phyloP scores from a whole-genome alignment of 2,888 invertebrate genomes.

The Lithophane leautieri region DNA sequence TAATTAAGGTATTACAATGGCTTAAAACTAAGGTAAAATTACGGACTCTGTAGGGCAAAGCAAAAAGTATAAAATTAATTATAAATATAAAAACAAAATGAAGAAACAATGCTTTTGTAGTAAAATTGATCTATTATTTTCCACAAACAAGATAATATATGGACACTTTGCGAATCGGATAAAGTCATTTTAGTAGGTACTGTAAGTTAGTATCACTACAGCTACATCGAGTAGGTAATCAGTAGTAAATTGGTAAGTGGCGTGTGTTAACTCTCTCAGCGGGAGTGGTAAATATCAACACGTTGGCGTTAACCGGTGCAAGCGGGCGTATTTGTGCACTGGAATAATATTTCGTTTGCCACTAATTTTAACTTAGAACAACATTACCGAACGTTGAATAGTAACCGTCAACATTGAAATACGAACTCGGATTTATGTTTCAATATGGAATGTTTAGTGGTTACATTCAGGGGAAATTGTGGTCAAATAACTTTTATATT shows the following conservation, averaged over 20 bases:
- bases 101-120: too few relatives aligned
- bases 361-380: constrained; percentile 67
- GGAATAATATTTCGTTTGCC: constrained; percentile 59
- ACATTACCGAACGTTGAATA: constrained; percentile 52
- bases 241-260: constrained; percentile 50
- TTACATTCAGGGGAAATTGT: neutral
- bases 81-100: too few relatives aligned
- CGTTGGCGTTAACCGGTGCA: constrained; percentile 54
- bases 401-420: constrained; percentile 34
- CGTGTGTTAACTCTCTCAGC: constrained; percentile 63
- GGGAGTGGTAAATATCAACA: constrained; percentile 67
- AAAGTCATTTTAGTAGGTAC: neutral
- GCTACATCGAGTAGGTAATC: constrained; percentile 31
- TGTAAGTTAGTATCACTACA: constrained; percentile 23
- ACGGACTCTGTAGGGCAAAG: neutral
- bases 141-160: too few relatives aligned
- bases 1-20: neutral
- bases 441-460: constrained; percentile 11
- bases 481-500: neutral
- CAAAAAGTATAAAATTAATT: too few relatives aligned
- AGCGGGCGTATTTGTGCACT: constrained; percentile 63
- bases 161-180: neutral
- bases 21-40: neutral
- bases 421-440: constrained; percentile 30
- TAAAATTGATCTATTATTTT: neutral